phyloP scores from a whole-genome alignment of 1,140 invertebrate species.

The Armadillidium nasatum region DNA sequence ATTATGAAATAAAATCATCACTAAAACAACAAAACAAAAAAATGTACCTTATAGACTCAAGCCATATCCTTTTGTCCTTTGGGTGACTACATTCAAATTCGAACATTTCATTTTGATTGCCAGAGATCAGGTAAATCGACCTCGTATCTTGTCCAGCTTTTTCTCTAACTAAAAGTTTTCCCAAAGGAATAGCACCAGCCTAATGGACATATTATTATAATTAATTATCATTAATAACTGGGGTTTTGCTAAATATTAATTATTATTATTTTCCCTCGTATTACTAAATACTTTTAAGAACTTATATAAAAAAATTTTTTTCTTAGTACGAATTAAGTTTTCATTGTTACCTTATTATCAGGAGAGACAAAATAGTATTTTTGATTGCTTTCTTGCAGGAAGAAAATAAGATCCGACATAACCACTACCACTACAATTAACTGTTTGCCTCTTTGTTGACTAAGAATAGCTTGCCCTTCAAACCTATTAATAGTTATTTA shows the following conservation, averaged over 20 bases:
- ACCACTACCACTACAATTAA: constrained; percentile 79
- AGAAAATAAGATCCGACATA: constrained; percentile 84
- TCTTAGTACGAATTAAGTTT: too few species aligned
- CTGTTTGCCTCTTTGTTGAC: constrained; percentile 77
- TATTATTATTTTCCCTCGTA: too few species aligned
- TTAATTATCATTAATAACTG: too few species aligned
- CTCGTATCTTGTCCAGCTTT: constrained; percentile 67
- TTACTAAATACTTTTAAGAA: too few species aligned
- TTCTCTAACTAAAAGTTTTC: constrained; percentile 83
- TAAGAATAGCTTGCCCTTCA: constrained; percentile 74
- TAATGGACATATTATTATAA: constrained; percentile 50
- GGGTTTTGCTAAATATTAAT: too few species aligned
- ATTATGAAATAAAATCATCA: too few species aligned
- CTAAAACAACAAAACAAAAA: neutral
- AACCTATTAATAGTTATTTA: constrained; percentile 56
- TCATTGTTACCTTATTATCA: constrained; percentile 52
- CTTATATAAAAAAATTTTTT: too few species aligned
- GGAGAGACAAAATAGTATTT: constrained; percentile 57
- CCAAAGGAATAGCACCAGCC: constrained; percentile 83
- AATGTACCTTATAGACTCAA: constrained; percentile 68
- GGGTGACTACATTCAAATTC: constrained; percentile 83
- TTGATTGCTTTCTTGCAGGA: constrained; percentile 78
- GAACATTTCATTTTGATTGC: constrained; percentile 86
- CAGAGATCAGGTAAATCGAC: constrained; percentile 54
- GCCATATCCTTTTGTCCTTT: constrained; percentile 83